Conservation (phyloP, 1,140 invertebrate species). For the Rhynchophorus ferrugineus region DNA sequence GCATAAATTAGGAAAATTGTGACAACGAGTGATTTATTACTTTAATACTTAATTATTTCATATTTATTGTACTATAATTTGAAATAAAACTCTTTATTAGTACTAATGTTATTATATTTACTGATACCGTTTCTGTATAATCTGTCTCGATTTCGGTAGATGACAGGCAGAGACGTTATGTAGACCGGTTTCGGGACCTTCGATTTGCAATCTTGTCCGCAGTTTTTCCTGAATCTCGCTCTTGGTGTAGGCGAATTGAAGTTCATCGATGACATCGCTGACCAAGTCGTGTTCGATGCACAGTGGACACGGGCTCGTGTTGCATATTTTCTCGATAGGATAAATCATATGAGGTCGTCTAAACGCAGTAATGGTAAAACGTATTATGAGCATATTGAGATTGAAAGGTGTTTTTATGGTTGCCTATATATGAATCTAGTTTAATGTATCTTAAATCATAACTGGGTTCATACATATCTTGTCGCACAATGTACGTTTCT, state of each 20-base stretch:
- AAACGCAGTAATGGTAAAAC: no score
- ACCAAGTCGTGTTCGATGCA: constrained; percentile 47
- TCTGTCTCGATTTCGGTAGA: constrained; percentile 46
- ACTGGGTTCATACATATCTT: constrained; percentile 13
- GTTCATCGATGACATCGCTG: constrained; percentile 43
- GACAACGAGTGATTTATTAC: no score
- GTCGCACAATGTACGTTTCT: constrained; percentile 1
- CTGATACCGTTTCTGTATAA: constrained; percentile 48
- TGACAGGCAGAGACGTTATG: constrained; percentile 49
- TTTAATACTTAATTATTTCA: no score
- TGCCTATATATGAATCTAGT: no score
- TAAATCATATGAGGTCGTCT: constrained; percentile 15
- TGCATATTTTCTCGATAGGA: constrained; percentile 28
- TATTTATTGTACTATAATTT: no score
- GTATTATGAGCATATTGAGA: no score
- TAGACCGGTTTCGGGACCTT: constrained; percentile 41
- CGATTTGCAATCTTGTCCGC: constrained; percentile 32
- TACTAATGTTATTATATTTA: no score
- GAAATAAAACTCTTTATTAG: no score
- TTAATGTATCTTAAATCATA: no score
- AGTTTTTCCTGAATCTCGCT: constrained; percentile 41
- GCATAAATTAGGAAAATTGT: background rate
- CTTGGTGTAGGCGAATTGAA: constrained; percentile 41
- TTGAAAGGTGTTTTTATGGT: no score
- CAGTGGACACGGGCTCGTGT: constrained; percentile 33